Percentiles rank a stretch among this genome's conserved stretches.
Evolutionary conservation across 2,888 invertebrate species (phyloP).

Genomic region (Trachelus tabidus): DNA sequence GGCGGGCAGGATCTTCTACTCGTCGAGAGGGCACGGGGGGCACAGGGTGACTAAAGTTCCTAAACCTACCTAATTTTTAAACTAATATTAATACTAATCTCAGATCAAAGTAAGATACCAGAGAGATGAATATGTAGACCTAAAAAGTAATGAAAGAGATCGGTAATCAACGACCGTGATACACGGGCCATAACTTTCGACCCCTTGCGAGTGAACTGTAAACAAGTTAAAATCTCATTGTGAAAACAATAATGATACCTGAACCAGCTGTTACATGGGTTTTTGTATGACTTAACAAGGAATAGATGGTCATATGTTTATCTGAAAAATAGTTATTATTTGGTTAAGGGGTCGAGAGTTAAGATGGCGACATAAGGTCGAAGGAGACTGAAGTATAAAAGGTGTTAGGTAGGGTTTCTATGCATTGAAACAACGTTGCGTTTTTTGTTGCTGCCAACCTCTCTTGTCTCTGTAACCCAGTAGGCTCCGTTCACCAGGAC

Average conservation of each 20-base stretch:
- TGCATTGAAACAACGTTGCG: slow-evolving; percentile 61
- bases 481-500: slow-evolving; percentile 94
- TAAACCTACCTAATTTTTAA: slow-evolving; percentile 54
- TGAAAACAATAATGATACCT: not conserved
- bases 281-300: not conserved
- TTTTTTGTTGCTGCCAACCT: slow-evolving; percentile 77
- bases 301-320: not conserved
- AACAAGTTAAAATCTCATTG: not conserved
- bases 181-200: not conserved
- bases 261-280: not conserved
- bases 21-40: slow-evolving; percentile 42
- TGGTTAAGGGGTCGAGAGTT: not conserved
- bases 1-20: slow-evolving; percentile 56
- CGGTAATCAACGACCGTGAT: slow-evolving; percentile 30
- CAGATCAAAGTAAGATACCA: slow-evolving; percentile 41
- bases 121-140: slow-evolving; percentile 32
- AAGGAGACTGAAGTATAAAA: not conserved
- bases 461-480: slow-evolving; percentile 92
- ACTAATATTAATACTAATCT: slow-evolving; percentile 27
- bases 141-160: slow-evolving; percentile 15
- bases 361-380: not conserved
- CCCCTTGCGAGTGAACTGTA: not conserved
- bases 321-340: not conserved
- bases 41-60: slow-evolving; percentile 52
- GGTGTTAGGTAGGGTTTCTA: slow-evolving; percentile 42